Evolutionary conservation across 2,113 vertebrate genomes (phyloP).

Genomic region (Brevimyrus niger): DNA sequence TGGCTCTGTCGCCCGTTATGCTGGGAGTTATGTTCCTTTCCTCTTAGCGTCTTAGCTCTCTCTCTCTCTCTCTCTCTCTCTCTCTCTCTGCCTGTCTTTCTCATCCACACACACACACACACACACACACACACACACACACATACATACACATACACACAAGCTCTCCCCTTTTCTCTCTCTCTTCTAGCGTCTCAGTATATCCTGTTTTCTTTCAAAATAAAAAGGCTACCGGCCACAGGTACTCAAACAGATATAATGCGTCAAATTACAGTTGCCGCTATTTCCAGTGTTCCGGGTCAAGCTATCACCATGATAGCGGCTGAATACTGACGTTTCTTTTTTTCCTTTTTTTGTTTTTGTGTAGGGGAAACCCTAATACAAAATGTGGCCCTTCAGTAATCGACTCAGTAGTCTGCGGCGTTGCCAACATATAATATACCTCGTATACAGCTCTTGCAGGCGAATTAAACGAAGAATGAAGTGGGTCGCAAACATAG

Average conservation of each 20-base stretch:
- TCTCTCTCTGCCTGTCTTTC: neutral
- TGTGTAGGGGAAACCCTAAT: neutral
- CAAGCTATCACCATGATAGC: neutral
- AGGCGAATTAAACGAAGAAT: neutral
- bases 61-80: neutral
- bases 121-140: neutral
- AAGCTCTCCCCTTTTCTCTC: neutral
- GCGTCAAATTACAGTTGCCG: conserved; percentile 14
- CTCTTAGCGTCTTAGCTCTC: neutral
- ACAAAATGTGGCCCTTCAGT: neutral
- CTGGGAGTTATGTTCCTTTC: neutral
- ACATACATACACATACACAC: neutral
- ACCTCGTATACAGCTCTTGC: neutral
- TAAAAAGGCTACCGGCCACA: conserved; percentile 2
- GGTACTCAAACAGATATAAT: conserved; percentile 14
- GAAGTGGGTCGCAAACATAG: neutral
- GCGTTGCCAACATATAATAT: neutral
- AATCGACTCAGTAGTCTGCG: neutral
- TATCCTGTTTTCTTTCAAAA: conserved; percentile 5
- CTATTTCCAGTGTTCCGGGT: conserved; percentile 8
- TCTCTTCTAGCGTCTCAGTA: neutral
- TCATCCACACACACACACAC: neutral
- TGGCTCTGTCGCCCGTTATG: conserved; percentile 5
- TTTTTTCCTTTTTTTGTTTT: neutral
- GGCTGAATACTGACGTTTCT: neutral